Base-by-base conservation (phyloP, 1,140 invertebrate species). In the Himalopsyche phryganea region DNA sequence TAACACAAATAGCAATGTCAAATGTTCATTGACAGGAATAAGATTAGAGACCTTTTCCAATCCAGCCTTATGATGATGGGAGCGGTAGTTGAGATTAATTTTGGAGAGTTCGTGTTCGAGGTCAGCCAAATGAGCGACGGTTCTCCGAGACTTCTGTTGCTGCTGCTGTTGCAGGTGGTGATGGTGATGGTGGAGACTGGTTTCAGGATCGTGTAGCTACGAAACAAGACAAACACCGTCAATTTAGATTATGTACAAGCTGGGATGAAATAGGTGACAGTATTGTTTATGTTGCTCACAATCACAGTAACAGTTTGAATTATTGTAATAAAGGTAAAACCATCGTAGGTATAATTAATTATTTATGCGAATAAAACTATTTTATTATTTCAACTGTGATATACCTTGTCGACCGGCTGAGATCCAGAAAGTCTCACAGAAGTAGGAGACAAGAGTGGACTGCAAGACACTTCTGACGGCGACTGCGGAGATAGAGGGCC, bases 21-120 rank as follows among this genome's bases (percentile, higher is more conserved):
- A n/a, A n/a, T n/a, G n/a, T n/a, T n/a, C n/a, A n/a, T n/a, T n/a
- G n/a, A n/a, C n/a, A n/a, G n/a, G 23, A 28, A 28, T 5, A 28
- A 5, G 3, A 9, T 28, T 28, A 28, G 9, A 5, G 51, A 61
- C 65, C 47, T 69, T 66, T 20, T 66, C 23, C 61, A 76, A 65
- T 53, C 73, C 73, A 42, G 66, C 60, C 68, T 75, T 72, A 44
- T 66, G 64, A 33, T 68, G 67, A 50, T 71, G 69, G 9, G 72
- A 69, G 36, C 68, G 71, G 68, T 76, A 75, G 66, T 77, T 71
- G 58, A 75, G 67, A 49, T 72, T 75, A 66, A 77, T 77, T 66
- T 77, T 77, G 68, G 72, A 73, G 54, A 77, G 73, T 68, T 77
- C 71, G 65, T 77, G 73, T 60, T 76, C 75, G 17, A 77, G 68